Percentiles rank a stretch among this genome's conserved stretches.
Evolutionary conservation across 2,888 invertebrate genomes (phyloP).

Genomic region (Eudiplozoon nipponicum): DNA sequence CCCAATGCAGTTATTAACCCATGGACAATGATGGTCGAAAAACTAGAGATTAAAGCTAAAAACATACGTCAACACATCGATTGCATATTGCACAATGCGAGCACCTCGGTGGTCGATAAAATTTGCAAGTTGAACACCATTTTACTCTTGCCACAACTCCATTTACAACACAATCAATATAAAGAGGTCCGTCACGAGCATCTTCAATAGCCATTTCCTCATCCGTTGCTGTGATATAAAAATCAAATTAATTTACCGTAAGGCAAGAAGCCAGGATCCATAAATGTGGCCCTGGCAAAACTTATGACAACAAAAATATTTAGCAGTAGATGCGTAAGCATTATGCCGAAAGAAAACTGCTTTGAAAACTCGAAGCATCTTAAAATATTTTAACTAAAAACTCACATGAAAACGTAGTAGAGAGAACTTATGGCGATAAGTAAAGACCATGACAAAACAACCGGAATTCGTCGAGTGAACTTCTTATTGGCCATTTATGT

Average conservation of each 20-base stretch:
- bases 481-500: no score
- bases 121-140: conserved; percentile 98
- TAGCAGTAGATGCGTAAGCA: no score
- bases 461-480: no score
- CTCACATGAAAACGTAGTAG: no score
- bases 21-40: conserved; percentile 77
- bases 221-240: conserved; percentile 18
- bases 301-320: conserved; percentile 89
- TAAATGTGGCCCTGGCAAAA: conserved; percentile 87
- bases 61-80: conserved; percentile 57
- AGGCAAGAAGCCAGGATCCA: conserved; percentile 93
- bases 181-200: conserved; percentile 60
- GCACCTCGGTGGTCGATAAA: conserved; percentile 88
- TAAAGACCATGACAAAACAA: no score
- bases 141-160: conserved; percentile 96
- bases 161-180: conserved; percentile 83
- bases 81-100: conserved; percentile 97
- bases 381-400: no score
- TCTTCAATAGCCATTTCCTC: conserved; percentile 61
- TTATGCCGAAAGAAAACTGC: no score
- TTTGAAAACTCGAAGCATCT: no score
- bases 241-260: conserved; percentile 38
- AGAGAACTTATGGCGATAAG: no score
- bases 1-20: conserved; percentile 38
- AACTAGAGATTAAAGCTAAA: conserved; percentile 39